A percentile compares a stretch with the other conserved stretches of the same genome.
Evolutionary conservation across 2,113 vertebrate species (phyloP).

Genomic region (Chaenogobius annularis): DNA sequence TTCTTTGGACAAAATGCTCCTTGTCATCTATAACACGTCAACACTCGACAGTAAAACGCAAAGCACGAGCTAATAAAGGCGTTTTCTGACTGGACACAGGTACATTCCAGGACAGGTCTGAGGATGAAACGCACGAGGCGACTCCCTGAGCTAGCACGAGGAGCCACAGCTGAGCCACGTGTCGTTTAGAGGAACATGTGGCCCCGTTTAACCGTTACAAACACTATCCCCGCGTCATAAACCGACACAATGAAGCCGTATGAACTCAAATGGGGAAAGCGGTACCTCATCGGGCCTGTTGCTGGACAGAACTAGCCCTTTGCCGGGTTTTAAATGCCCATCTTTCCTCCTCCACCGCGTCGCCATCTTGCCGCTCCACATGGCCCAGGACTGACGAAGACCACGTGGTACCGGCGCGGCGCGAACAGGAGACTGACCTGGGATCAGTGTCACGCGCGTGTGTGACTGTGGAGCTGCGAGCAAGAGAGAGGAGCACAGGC

Average conservation of each 20-base stretch:
- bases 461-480: rapidly evolving
- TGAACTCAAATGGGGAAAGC: background rate
- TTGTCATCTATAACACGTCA: background rate
- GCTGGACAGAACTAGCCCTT: conserved; percentile 24
- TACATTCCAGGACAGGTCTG: background rate
- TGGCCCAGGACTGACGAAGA: conserved; percentile 47
- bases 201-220: background rate
- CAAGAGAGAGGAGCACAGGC: conserved; percentile 7
- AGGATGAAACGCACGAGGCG: background rate
- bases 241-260: background rate
- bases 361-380: conserved; percentile 79
- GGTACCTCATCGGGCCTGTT: conserved; percentile 50
- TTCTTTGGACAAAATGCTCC: conserved; percentile 4
- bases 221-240: rapidly evolving
- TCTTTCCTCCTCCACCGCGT: conserved; percentile 63
- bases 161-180: conserved; percentile 55
- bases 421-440: conserved; percentile 17
- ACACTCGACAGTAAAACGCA: background rate
- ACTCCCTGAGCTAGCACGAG: conserved; percentile 14
- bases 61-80: background rate
- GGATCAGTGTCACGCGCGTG: conserved; percentile 11
- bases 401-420: conserved; percentile 63
- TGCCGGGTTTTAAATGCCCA: conserved; percentile 61
- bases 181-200: conserved; percentile 47
- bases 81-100: rapidly evolving